Percentiles rank a stretch among this genome's conserved stretches.
Evolutionary conservation across 1,140 invertebrate species (phyloP).

Genomic region (Drosophila orena): DNA sequence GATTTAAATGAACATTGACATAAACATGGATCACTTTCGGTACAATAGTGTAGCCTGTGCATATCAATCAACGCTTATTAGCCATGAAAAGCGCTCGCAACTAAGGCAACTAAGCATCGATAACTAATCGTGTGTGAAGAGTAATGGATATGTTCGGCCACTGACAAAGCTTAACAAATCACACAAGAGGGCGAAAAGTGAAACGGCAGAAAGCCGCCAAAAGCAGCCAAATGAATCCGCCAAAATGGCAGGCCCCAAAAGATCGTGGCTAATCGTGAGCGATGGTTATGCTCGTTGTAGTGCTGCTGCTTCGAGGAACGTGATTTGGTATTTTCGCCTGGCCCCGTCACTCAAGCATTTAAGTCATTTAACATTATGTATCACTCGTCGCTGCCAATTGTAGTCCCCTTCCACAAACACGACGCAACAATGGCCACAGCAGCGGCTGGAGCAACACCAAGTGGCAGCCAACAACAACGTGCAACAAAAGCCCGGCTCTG

Average conservation of each 20-base stretch:
- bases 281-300: slow-evolving; percentile 37
- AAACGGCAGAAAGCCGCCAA: slow-evolving; percentile 63
- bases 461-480: background rate
- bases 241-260: slow-evolving; percentile 47
- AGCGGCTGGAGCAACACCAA: slow-evolving; percentile 12
- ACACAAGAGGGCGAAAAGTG: slow-evolving; percentile 56
- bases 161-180: slow-evolving; percentile 79
- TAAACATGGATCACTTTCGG: slow-evolving; percentile 44
- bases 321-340: slow-evolving; percentile 60
- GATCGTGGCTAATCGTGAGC: slow-evolving; percentile 71
- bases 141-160: slow-evolving; percentile 54
- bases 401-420: slow-evolving; percentile 53
- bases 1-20: slow-evolving; percentile 35
- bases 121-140: slow-evolving; percentile 73
- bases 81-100: slow-evolving; percentile 36
- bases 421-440: slow-evolving; percentile 15
- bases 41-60: slow-evolving; percentile 19
- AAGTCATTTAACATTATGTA: slow-evolving; percentile 75
- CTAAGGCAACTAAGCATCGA: slow-evolving; percentile 21
- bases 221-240: slow-evolving; percentile 43
- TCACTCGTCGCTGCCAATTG: slow-evolving; percentile 67
- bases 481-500: slow-evolving; percentile 28
- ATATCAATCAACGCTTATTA: slow-evolving; percentile 53
- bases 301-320: slow-evolving; percentile 57
- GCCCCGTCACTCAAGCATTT: slow-evolving; percentile 60